Conservation (phyloP, 2,888 invertebrate genomes). For the Cephus pygmeus region DNA sequence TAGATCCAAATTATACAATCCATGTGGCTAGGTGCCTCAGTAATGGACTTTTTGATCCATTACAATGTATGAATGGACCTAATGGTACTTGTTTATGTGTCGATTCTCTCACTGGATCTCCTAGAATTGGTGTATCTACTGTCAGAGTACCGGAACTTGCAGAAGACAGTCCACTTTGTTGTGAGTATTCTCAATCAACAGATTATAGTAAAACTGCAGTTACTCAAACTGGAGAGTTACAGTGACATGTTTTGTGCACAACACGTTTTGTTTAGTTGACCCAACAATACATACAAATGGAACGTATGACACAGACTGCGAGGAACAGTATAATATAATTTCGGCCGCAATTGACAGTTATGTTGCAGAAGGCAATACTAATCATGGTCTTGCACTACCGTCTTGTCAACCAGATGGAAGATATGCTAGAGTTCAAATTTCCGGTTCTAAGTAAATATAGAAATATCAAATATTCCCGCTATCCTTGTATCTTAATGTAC, state of each 20-base stretch:
- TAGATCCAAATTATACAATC: conserved; percentile 61
- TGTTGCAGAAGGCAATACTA: conserved; percentile 26
- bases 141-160: conserved; percentile 57
- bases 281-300: conserved; percentile 54
- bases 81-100: conserved; percentile 72
- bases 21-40: conserved; percentile 71
- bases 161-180: conserved; percentile 58
- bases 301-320: conserved; percentile 65
- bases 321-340: conserved; percentile 56
- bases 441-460: conserved; percentile 55
- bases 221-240: not conserved
- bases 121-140: conserved; percentile 50
- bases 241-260: not conserved
- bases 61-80: conserved; percentile 73
- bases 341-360: conserved; percentile 49
- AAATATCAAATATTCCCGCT: conserved; percentile 4
- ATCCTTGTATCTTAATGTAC: conserved; percentile 6
- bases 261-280: conserved; percentile 55
- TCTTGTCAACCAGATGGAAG: conserved; percentile 69
- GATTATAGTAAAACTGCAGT: not conserved
- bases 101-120: conserved; percentile 68
- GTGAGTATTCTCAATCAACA: conserved; percentile 49
- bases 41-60: conserved; percentile 75
- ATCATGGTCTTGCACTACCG: conserved; percentile 60
- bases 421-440: conserved; percentile 65